These are phyloP conservation scores for Luffia ferchaultella DNA, from an alignment of 2,888 invertebrate species.

Conservation along the genomic window DNA sequence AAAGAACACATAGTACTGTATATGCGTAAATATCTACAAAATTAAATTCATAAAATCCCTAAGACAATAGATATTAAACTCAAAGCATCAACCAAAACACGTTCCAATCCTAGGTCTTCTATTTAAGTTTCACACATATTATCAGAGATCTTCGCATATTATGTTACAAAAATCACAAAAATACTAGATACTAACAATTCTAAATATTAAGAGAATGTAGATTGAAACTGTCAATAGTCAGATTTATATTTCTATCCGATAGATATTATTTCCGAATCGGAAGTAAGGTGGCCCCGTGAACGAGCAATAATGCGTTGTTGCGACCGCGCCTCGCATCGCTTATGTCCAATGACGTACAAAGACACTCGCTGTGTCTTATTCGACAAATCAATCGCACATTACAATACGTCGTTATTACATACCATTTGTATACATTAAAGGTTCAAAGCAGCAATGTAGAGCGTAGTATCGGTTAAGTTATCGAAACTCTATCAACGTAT, in stretches of 20 bases:
- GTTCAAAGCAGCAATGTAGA: neutral
- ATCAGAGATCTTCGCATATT: no score
- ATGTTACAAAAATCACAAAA: no score
- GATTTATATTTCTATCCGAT: constrained; percentile 41
- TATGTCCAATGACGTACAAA: constrained; percentile 41
- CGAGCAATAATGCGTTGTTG: constrained; percentile 58
- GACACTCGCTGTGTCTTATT: neutral
- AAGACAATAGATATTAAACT: no score
- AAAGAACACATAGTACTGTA: no score
- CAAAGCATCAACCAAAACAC: no score
- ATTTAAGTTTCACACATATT: no score
- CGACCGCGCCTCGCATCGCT: constrained; percentile 57
- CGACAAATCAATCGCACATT: neutral
- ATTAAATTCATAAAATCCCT: no score
- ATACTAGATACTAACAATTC: no score
- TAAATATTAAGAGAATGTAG: no score
- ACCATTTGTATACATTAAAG: neutral
- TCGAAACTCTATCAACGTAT: no score
- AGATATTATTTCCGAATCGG: constrained; percentile 66
- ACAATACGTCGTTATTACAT: neutral
- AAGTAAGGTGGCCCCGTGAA: constrained; percentile 57
- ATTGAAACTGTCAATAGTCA: neutral
- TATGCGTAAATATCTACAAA: no score
- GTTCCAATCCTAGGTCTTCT: no score
- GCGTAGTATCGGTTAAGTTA: neutral